These are phyloP conservation scores for Pelmatolapia mariae DNA, from an alignment of 2,113 vertebrate species.

Conservation along the genomic window DNA sequence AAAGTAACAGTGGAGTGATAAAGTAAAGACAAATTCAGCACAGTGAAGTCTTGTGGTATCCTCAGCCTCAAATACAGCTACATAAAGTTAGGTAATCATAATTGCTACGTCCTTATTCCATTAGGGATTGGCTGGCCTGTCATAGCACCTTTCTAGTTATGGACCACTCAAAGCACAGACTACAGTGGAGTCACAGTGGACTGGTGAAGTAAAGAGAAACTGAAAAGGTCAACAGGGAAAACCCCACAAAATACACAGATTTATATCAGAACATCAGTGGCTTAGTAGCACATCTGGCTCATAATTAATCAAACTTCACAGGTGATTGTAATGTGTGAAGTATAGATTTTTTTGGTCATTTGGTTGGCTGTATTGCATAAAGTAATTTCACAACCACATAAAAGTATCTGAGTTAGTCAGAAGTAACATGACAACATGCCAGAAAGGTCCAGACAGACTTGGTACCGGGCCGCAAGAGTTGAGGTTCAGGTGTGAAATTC, in stretches of 20 bases:
- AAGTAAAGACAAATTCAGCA: neutral
- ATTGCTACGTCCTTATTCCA: neutral
- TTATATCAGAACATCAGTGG: neutral
- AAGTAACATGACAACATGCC: neutral
- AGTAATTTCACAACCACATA: neutral
- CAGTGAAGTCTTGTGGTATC: neutral
- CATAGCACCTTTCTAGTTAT: neutral
- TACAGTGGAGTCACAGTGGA: neutral
- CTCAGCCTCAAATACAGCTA: neutral
- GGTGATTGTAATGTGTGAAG: neutral
- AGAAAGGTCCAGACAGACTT: neutral
- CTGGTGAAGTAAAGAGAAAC: accelerated
- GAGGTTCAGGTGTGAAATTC: accelerated
- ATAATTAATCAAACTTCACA: neutral
- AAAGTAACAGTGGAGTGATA: neutral
- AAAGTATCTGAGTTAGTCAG: neutral
- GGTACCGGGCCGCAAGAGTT: accelerated
- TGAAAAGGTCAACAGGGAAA: neutral
- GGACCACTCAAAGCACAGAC: neutral
- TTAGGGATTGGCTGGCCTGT: neutral
- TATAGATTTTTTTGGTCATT: accelerated
- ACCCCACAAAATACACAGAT: neutral
- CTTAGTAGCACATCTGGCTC: neutral
- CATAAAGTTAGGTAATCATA: neutral
- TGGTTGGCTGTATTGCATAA: neutral